Base-by-base conservation (phyloP, 64 coral and sea anemone species). In the Catalaphyllia jardinei region DNA sequence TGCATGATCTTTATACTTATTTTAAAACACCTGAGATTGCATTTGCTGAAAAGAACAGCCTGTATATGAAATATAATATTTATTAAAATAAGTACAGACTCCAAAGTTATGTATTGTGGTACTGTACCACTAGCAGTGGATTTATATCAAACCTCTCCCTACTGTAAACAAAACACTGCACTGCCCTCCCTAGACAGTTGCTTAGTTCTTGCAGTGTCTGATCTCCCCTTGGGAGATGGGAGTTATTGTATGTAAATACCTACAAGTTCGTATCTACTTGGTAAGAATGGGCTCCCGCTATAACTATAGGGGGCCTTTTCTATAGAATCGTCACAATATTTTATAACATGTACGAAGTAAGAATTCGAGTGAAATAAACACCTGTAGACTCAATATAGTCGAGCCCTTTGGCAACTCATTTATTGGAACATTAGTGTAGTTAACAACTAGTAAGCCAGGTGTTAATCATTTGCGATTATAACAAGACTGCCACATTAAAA, bases 231-330 rank as follows among this genome's bases (percentile, higher is more conserved):
- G 60, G 81, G 62, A 85, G 17, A 67, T 39, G 80, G 80, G 61
- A 67, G 24, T 46, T 13, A 65, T 1, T 30, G 80, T 83, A 83
- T 67, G 30, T 20, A 60, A 61, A 65, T 42, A 65, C 59, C 81
- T 85, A 64, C 81, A 85, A 85, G 81, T 85, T 85, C 81, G 81
- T 71, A 85, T 85, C 81, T 85, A 85, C 81, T 71, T 38, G 62
- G 81, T 22, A 85, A 69, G 39, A 18, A 42, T 28, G 5, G 81
- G 33, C 13, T 85, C 60, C 22, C 7, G 20, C 61, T 33, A 33
- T 80, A 35, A 11, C n/a, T 20, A 61, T 5, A 19, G 24, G 31
- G 79, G 39, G 81, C 81, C 35, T 51, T 71, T 20, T 49, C 11
- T 71, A 71, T 71, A 60, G 38, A 51, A 50, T 38, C 39, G 2